A percentile compares a stretch with the other conserved stretches of the same genome.
phyloP scores from a whole-genome alignment of 2,797 vertebrate species.

The Pogoniulus pusillus region DNA sequence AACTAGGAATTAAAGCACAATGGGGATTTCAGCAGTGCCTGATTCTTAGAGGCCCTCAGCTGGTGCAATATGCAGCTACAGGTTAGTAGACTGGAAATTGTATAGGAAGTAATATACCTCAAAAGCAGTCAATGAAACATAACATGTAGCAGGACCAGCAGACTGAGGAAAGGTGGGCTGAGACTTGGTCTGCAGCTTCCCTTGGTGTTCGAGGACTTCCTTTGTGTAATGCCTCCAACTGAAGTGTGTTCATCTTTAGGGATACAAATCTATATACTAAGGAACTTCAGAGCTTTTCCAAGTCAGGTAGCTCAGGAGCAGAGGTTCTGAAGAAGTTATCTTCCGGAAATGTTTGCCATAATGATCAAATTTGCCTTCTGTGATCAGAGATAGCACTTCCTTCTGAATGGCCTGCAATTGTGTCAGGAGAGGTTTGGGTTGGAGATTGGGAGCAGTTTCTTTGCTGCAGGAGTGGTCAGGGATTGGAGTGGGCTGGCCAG shows the following conservation, averaged over 20 bases:
- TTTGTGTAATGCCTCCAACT: neutral
- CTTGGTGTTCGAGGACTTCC: neutral
- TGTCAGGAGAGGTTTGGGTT: too few relatives aligned
- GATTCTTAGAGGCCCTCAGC: neutral
- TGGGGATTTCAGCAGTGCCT: neutral
- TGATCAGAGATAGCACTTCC: neutral
- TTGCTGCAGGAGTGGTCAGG: too few relatives aligned
- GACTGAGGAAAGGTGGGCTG: neutral
- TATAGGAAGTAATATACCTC: neutral
- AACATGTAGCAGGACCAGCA: neutral
- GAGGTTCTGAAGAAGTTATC: neutral
- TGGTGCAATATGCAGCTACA: neutral
- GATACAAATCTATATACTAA: neutral
- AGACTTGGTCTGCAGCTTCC: neutral
- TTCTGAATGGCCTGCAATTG: neutral
- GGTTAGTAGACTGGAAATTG: neutral
- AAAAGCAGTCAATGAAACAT: neutral
- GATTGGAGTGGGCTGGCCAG: too few relatives aligned
- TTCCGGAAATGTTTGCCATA: neutral
- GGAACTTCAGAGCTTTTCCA: neutral
- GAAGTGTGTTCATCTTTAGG: neutral
- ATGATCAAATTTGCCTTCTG: neutral
- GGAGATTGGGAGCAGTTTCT: too few relatives aligned
- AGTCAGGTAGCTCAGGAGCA: neutral
- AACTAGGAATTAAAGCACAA: neutral